Conservation (phyloP, 2,888 invertebrate species). For the Troides helena region DNA sequence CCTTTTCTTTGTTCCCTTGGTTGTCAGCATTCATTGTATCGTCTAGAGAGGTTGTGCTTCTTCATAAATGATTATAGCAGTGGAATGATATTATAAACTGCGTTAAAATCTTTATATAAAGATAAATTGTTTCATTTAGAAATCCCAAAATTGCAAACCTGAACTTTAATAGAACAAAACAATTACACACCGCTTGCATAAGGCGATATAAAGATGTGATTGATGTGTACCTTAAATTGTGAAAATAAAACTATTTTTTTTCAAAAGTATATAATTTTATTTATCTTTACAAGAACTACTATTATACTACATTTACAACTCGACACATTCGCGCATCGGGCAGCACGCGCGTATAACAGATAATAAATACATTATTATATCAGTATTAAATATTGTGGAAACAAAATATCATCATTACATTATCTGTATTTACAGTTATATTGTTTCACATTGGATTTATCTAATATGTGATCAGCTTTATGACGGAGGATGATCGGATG, state of each 20-base stretch:
- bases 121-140: too few relatives aligned
- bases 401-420: not conserved
- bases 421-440: constrained; percentile 17
- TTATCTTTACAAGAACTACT: constrained; percentile 31
- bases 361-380: not conserved
- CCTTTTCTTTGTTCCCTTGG: too few relatives aligned
- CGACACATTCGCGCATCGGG: constrained; percentile 2
- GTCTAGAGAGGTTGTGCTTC: too few relatives aligned
- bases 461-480: too few relatives aligned
- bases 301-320: constrained; percentile 19
- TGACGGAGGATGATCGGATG: too few relatives aligned
- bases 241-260: constrained; percentile 10
- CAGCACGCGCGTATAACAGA: constrained; percentile 1
- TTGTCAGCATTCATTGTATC: too few relatives aligned
- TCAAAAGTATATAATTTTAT: constrained; percentile 29
- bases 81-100: too few relatives aligned
- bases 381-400: not conserved
- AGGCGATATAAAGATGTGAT: not conserved
- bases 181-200: too few relatives aligned
- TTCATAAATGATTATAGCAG: too few relatives aligned
- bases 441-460: not conserved
- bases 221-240: not conserved
- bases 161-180: constrained; percentile 1
- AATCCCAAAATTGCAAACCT: too few relatives aligned
- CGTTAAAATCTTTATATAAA: too few relatives aligned